phyloP scores from a whole-genome alignment of 1,140 invertebrate genomes.

The Neotoxoptera formosana region DNA sequence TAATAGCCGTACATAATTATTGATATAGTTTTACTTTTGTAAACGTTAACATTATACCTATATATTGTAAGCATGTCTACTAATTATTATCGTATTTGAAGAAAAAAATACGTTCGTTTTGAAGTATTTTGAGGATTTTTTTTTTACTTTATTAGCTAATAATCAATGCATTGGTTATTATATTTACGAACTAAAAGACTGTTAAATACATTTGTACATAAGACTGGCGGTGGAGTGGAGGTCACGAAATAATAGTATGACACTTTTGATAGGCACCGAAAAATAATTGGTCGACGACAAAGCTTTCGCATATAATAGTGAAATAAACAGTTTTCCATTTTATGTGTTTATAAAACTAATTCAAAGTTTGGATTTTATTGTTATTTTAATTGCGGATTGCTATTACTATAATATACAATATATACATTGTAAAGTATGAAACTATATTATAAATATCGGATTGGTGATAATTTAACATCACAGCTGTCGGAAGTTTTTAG shows the following conservation, averaged over 20 bases:
- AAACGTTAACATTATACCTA: not conserved
- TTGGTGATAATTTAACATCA: not conserved
- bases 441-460: not conserved
- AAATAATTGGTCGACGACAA: not conserved
- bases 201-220: not conserved
- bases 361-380: not conserved
- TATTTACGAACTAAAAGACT: not conserved
- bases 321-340: not conserved
- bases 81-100: not conserved
- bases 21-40: not conserved
- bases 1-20: not conserved
- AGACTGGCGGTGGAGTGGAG: not conserved
- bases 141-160: not conserved
- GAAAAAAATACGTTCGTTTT: not conserved
- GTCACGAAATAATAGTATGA: not conserved
- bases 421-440: not conserved
- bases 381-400: not conserved
- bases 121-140: not conserved
- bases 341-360: not conserved
- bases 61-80: not conserved
- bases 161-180: not conserved
- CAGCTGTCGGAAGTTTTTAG: constrained; percentile 5
- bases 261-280: not conserved
- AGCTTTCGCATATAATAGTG: not conserved
- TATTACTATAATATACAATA: not conserved